A percentile compares a stretch with the other conserved stretches of the same genome.
Conservation (phyloP, 1,140 invertebrate genomes). For the Zaprionus davidi region DNA sequence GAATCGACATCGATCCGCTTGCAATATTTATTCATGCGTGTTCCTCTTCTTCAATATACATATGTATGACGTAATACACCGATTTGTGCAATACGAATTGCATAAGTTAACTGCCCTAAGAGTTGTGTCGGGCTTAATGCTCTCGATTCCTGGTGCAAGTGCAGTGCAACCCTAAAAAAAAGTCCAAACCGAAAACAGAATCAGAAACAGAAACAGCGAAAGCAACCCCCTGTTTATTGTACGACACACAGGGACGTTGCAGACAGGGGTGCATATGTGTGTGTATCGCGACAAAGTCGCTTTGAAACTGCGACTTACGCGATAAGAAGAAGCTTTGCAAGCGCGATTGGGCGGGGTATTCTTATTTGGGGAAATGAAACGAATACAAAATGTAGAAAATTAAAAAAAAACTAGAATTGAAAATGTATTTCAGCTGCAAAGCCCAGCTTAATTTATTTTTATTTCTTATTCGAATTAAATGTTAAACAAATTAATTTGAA, state of each 20-base stretch:
- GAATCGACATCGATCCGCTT: slow-evolving; percentile 2
- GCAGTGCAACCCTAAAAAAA: slow-evolving; percentile 49
- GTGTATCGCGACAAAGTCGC: slow-evolving; percentile 1
- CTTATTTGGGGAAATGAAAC: neutral
- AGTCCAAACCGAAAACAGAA: slow-evolving; percentile 17
- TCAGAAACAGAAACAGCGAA: neutral
- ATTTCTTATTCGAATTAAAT: no score
- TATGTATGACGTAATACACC: slow-evolving; percentile 23
- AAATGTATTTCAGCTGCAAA: neutral
- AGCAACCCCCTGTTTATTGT: slow-evolving; percentile 4
- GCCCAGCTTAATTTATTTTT: no score
- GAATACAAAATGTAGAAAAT: neutral
- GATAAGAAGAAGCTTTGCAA: slow-evolving; percentile 1
- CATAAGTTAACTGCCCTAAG: slow-evolving; percentile 36
- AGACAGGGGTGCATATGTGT: slow-evolving; percentile 22
- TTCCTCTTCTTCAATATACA: slow-evolving; percentile 10
- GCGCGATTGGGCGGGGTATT: neutral
- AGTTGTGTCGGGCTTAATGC: slow-evolving; percentile 18
- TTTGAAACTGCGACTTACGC: slow-evolving; percentile 5
- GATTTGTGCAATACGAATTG: slow-evolving; percentile 26
- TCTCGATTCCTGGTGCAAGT: slow-evolving; percentile 34
- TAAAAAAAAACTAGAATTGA: neutral
- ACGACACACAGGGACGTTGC: slow-evolving; percentile 7
- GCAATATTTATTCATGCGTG: slow-evolving; percentile 9
- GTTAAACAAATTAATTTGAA: no score